Evolutionary conservation across 2,113 vertebrate genomes (phyloP).

Genomic region (Pagrus major): DNA sequence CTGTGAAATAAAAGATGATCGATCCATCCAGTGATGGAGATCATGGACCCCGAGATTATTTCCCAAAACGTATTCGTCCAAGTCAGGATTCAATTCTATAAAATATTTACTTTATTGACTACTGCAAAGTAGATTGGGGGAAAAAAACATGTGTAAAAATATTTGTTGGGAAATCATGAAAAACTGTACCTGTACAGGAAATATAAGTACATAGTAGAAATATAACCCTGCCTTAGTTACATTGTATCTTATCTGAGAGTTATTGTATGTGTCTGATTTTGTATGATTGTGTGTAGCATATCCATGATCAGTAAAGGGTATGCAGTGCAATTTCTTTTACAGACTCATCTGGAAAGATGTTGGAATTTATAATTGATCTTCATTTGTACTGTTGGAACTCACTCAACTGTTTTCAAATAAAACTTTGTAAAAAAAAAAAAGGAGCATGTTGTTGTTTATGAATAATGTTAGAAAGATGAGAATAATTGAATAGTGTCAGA

Average conservation of each 20-base stretch:
- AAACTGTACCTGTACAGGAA: no score
- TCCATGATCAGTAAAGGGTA: background rate
- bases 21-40: background rate
- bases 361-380: background rate
- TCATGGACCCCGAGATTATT: background rate
- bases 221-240: background rate
- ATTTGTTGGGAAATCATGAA: background rate
- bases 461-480: background rate
- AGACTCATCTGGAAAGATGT: background rate
- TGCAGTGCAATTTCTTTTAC: background rate
- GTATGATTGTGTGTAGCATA: slow-evolving; percentile 10
- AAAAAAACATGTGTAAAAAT: background rate
- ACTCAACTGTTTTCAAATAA: slow-evolving; percentile 21
- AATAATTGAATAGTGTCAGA: background rate
- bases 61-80: background rate
- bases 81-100: background rate
- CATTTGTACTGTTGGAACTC: background rate
- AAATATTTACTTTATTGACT: background rate
- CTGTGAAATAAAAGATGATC: background rate
- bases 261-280: background rate
- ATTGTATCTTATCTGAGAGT: background rate
- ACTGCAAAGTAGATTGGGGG: background rate
- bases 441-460: background rate
- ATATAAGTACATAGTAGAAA: background rate
- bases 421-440: background rate